Conservation (phyloP, 1,140 invertebrate species). For the Subanguina moxae region DNA sequence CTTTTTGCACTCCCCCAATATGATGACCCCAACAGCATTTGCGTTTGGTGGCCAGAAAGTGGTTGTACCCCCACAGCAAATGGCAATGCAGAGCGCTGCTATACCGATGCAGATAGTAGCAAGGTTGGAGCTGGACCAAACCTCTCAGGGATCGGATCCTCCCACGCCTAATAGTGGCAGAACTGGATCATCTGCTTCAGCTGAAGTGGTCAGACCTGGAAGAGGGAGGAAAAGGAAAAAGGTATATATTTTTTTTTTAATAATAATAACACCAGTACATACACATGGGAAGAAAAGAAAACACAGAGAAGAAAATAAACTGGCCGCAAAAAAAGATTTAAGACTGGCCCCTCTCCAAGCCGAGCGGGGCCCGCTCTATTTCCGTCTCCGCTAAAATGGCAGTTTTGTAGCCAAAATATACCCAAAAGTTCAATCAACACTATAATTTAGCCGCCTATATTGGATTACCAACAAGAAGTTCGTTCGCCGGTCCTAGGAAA, state of each 20-base stretch:
- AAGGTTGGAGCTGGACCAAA: constrained; percentile 7
- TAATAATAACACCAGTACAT: no score
- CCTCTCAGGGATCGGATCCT: constrained; percentile 18
- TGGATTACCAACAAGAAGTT: constrained; percentile 4
- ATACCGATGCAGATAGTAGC: constrained; percentile 1
- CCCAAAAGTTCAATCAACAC: background rate
- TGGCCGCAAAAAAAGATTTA: no score
- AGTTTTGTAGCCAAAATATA: no score
- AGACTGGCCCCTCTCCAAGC: no score
- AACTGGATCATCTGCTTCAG: constrained; percentile 44
- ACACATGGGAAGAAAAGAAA: no score
- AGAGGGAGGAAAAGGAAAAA: constrained; percentile 47
- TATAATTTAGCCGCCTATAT: constrained; percentile 12
- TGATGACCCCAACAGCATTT: background rate
- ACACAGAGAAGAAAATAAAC: no score
- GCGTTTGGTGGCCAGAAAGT: background rate
- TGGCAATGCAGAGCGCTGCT: background rate
- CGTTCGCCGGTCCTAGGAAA: constrained; percentile 34
- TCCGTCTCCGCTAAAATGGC: no score
- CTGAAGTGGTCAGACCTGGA: constrained; percentile 13
- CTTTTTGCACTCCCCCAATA: constrained; percentile 4
- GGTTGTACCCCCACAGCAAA: background rate
- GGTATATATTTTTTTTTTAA: constrained; percentile 9
- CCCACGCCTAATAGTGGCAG: constrained; percentile 53
- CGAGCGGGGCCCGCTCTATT: no score